phyloP scores from a whole-genome alignment of 2,797 vertebrate genomes.

The Diceros bicornis region DNA sequence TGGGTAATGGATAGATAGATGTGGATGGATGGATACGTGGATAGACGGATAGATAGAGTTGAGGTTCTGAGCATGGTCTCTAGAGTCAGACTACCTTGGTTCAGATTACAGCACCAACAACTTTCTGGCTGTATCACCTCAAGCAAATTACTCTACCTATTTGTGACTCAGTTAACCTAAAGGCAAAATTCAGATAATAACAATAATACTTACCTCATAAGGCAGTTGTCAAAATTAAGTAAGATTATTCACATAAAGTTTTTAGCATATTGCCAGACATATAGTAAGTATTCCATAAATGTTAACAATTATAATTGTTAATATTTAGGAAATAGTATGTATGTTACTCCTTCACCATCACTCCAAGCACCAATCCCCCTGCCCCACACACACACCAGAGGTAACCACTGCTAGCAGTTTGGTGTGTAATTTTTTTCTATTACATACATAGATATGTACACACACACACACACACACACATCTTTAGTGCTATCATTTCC shows the following conservation, averaged over 20 bases:
- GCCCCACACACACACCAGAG: background rate
- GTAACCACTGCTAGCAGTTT: background rate
- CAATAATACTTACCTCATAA: background rate
- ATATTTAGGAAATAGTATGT: background rate
- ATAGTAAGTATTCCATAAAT: background rate
- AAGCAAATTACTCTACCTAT: background rate
- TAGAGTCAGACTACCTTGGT: background rate
- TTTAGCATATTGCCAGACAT: background rate
- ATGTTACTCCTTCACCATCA: background rate
- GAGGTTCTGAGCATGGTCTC: background rate
- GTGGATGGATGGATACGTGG: background rate
- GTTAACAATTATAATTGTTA: background rate
- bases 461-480: background rate
- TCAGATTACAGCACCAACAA: background rate
- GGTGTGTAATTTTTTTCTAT: background rate
- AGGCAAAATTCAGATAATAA: constrained; percentile 41
- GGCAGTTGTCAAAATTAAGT: background rate
- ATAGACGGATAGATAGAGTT: background rate
- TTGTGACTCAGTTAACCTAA: constrained; percentile 24
- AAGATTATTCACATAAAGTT: background rate
- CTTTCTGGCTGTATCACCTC: background rate
- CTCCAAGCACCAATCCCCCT: background rate
- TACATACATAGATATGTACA: background rate
- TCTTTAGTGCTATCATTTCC: background rate
- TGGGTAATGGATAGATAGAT: background rate